Conservation (phyloP, 2,797 vertebrate species). For the Iguana delicatissima region DNA sequence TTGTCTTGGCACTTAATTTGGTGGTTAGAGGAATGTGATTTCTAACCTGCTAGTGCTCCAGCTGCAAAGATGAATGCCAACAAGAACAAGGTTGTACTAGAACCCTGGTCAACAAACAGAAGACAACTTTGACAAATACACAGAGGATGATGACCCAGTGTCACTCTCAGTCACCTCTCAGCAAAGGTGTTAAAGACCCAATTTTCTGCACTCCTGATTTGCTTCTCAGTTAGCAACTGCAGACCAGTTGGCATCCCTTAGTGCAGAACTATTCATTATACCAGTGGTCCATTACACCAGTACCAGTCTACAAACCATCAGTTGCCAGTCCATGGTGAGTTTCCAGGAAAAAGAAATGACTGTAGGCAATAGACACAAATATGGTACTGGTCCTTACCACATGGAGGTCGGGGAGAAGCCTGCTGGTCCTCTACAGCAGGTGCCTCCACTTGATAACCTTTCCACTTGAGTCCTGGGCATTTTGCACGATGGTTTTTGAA, state of each 20-base stretch:
- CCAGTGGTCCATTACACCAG: too few relatives aligned
- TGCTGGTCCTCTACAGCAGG: too few relatives aligned
- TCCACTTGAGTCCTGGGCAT: background rate
- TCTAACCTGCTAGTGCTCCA: background rate
- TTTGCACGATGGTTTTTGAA: background rate
- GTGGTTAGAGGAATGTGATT: background rate
- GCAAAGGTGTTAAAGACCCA: background rate
- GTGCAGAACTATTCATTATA: background rate
- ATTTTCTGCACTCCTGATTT: slow-evolving; percentile 1
- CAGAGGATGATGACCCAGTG: background rate
- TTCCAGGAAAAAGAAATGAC: too few relatives aligned
- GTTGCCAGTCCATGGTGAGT: too few relatives aligned
- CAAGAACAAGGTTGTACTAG: background rate
- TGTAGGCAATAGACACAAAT: too few relatives aligned
- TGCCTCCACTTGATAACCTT: background rate
- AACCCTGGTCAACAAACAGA: background rate
- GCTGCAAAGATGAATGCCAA: background rate
- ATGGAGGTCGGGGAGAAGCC: too few relatives aligned
- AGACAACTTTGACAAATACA: too few relatives aligned
- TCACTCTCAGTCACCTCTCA: background rate
- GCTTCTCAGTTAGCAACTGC: background rate
- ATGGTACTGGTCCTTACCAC: too few relatives aligned
- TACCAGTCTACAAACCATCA: too few relatives aligned
- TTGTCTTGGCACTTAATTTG: background rate
- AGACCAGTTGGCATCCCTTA: background rate